phyloP scores from a whole-genome alignment of 2,888 invertebrate genomes.

The Tipula helvola region DNA sequence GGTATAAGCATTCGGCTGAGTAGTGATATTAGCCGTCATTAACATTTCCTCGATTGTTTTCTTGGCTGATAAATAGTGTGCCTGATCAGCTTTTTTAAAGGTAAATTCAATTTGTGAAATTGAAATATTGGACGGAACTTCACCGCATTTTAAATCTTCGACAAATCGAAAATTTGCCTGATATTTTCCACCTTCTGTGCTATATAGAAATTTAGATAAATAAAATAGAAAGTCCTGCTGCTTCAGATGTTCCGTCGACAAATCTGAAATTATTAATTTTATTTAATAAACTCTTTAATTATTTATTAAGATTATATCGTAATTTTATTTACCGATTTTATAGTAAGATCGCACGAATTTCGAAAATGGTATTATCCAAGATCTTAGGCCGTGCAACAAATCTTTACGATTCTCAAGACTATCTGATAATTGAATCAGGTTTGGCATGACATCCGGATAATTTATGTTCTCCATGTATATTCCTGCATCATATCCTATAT shows the following conservation, averaged over 20 bases:
- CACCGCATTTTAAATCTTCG: conserved; percentile 48
- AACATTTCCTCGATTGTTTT: conserved; percentile 46
- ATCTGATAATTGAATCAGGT: conserved; percentile 41
- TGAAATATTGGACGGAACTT: conserved; percentile 38
- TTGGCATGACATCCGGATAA: conserved; percentile 47
- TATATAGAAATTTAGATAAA: conserved; percentile 57
- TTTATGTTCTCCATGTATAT: conserved; percentile 54
- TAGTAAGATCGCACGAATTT: conserved; percentile 46
- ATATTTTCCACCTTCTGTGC: conserved; percentile 53
- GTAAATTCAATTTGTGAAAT: conserved; percentile 49
- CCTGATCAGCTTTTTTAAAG: conserved; percentile 47
- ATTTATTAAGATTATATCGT: background rate
- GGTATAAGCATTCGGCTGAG: conserved; percentile 48
- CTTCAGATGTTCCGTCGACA: conserved; percentile 34
- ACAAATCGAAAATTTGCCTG: conserved; percentile 54
- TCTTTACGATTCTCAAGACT: conserved; percentile 40
- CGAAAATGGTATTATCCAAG: conserved; percentile 54
- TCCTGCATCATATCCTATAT: conserved; percentile 47
- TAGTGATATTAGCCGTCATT: conserved; percentile 44
- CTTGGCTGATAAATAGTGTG: conserved; percentile 64
- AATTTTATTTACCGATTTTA: conserved; percentile 35
- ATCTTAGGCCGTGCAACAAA: conserved; percentile 40
- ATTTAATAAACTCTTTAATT: background rate
- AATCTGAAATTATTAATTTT: conserved; percentile 29
- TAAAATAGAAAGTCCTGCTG: conserved; percentile 46